Base-by-base conservation (phyloP, 37 sponge, comb jelly and placozoan genomes). In the Bolinopsis microptera region DNA sequence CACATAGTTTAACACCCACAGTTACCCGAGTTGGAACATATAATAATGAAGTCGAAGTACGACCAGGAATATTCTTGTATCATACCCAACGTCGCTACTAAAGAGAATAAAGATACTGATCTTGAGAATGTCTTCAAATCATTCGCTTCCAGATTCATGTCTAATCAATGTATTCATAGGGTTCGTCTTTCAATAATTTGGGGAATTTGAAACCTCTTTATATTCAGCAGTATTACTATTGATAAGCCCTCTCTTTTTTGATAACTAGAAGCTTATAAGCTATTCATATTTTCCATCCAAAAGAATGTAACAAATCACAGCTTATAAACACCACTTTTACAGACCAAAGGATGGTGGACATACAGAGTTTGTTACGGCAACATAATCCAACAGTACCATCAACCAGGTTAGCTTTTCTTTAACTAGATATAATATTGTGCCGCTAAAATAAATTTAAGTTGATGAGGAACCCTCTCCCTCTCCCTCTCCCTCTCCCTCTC, bases 301-400 rank as follows among this genome's bases (percentile, higher is more conserved):
- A n/a, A n/a, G n/a, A n/a, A n/a, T n/a, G n/a, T n/a, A n/a, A n/a
- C n/a, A n/a, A n/a, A n/a, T n/a, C n/a, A n/a, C n/a, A n/a, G n/a
- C n/a, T n/a, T n/a, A n/a, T n/a, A n/a, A n/a, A n/a, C n/a, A n/a
- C n/a, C n/a, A 48, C 13, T 48, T 72, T 72, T 3, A 21, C 67
- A 86, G 90, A 86, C 90, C 0, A 86, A 86, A 39, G 90, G 90
- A 1, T 86, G 67, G 48, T 86, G 90, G 90, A 86, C 90, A 24
- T 86, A 86, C 90, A 38, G 67, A 41, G 48, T 86, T 5, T 86
- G 90, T 39, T 86, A 30, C 31, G 90, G 90, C 2, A 38, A 86
- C 16, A 86, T 39, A 13, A 86, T 86, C 22, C 67, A 41, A 30
- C 90, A 86, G 30, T 86, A 86, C 67, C 32, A 33, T 33, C 80